phyloP scores from a whole-genome alignment of 1,140 invertebrate genomes.

The Drosophila neocordata region DNA sequence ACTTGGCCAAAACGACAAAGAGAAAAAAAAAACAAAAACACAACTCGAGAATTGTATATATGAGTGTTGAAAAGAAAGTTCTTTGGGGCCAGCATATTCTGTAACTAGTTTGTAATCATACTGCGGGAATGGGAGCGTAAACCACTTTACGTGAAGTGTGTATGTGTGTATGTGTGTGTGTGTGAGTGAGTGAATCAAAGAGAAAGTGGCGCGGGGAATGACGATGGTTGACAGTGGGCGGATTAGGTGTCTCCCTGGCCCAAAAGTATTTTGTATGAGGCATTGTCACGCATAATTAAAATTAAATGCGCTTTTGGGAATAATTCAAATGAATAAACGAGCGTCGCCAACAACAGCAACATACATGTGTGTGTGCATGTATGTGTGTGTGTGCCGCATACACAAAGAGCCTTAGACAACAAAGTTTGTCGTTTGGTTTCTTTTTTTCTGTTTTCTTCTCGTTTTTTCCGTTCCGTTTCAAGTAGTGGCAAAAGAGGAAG shows the following conservation, averaged over 20 bases:
- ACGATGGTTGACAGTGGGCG: conserved; percentile 7
- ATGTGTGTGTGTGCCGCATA: conserved; percentile 62
- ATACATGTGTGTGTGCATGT: not conserved
- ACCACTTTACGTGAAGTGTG: conserved; percentile 1
- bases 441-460: not conserved
- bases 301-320: conserved; percentile 82
- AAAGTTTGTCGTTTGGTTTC: not conserved
- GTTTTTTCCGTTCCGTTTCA: conserved; percentile 20
- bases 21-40: not conserved
- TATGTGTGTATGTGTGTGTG: conserved; percentile 1
- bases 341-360: conserved; percentile 67
- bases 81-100: not conserved
- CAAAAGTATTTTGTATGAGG: conserved; percentile 59
- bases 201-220: not conserved
- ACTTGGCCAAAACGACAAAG: not conserved
- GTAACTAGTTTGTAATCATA: conserved; percentile 54
- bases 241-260: conserved; percentile 10
- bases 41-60: not conserved
- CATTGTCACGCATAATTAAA: conserved; percentile 82
- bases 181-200: not conserved
- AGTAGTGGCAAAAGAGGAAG: conserved; percentile 37
- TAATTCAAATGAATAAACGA: conserved; percentile 82
- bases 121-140: conserved; percentile 49
- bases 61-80: not conserved
- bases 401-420: conserved; percentile 45